Conservation (phyloP, 2,888 invertebrate genomes). For the Mystacides longicornis region DNA sequence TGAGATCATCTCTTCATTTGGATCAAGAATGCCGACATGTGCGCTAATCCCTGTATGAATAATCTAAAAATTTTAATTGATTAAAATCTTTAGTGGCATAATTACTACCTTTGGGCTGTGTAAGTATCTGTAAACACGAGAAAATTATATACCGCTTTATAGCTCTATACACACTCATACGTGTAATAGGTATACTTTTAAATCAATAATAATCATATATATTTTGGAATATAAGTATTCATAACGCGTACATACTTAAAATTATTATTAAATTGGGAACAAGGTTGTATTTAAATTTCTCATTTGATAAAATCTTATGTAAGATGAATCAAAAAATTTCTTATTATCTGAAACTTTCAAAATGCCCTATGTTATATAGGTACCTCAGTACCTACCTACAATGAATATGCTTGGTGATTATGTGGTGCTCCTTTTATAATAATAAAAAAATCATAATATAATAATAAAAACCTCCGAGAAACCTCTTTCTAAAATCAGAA, state of each 20-base stretch:
- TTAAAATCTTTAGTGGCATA: background rate
- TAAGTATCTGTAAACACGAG: constrained; percentile 2
- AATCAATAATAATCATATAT: background rate
- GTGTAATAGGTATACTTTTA: background rate
- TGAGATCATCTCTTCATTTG: too few relatives aligned
- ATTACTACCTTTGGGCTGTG: constrained; percentile 1
- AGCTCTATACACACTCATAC: background rate
- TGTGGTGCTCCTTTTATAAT: too few relatives aligned
- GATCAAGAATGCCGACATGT: too few relatives aligned
- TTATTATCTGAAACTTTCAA: too few relatives aligned
- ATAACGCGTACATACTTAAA: background rate
- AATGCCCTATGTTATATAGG: too few relatives aligned
- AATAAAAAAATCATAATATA: too few relatives aligned
- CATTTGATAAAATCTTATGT: background rate
- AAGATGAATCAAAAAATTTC: too few relatives aligned
- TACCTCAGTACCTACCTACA: too few relatives aligned
- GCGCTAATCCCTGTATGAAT: background rate
- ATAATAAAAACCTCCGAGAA: too few relatives aligned
- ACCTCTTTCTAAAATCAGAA: too few relatives aligned
- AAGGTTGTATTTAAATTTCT: background rate
- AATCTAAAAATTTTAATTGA: constrained; percentile 1
- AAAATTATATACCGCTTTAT: background rate
- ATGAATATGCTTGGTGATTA: too few relatives aligned
- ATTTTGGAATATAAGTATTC: background rate
- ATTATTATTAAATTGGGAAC: background rate